Conservation (phyloP, 2,888 invertebrate species). For the Agonopterix alstromeriana region DNA sequence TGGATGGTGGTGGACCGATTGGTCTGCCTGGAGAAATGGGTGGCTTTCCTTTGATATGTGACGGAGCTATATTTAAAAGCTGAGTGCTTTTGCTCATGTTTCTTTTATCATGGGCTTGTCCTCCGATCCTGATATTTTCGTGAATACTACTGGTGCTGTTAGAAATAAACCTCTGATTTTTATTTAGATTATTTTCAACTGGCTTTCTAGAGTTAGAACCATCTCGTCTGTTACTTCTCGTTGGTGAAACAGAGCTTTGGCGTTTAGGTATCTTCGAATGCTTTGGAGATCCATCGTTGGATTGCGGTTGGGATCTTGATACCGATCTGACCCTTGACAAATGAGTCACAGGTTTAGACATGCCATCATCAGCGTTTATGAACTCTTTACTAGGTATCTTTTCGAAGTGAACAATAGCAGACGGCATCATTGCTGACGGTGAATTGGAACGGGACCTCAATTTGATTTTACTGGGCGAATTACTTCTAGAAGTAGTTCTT, state of each 20-base stretch:
- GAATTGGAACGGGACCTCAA: slow-evolving; percentile 64
- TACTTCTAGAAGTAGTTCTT: slow-evolving; percentile 51
- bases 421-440: slow-evolving; percentile 26
- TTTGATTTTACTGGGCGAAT: slow-evolving; percentile 55
- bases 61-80: slow-evolving; percentile 48
- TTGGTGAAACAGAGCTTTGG: slow-evolving; percentile 64
- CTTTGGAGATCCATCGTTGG: slow-evolving; percentile 65
- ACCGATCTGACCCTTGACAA: slow-evolving; percentile 50
- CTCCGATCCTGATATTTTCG: slow-evolving; percentile 57
- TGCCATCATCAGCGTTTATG: slow-evolving; percentile 39
- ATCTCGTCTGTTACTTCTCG: slow-evolving; percentile 33
- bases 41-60: slow-evolving; percentile 63
- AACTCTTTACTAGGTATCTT: slow-evolving; percentile 40
- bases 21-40: slow-evolving; percentile 65
- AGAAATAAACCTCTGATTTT: slow-evolving; percentile 59
- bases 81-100: slow-evolving; percentile 60
- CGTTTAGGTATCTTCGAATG: slow-evolving; percentile 69
- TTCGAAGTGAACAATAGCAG: slow-evolving; percentile 46
- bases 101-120: slow-evolving; percentile 53
- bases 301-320: slow-evolving; percentile 65
- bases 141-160: slow-evolving; percentile 70
- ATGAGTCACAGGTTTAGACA: slow-evolving; percentile 44
- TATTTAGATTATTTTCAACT: slow-evolving; percentile 40
- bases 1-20: slow-evolving; percentile 62
- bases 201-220: slow-evolving; percentile 32